Conservation (phyloP, 2,113 vertebrate species). For the Thamnophis sirtalis region DNA sequence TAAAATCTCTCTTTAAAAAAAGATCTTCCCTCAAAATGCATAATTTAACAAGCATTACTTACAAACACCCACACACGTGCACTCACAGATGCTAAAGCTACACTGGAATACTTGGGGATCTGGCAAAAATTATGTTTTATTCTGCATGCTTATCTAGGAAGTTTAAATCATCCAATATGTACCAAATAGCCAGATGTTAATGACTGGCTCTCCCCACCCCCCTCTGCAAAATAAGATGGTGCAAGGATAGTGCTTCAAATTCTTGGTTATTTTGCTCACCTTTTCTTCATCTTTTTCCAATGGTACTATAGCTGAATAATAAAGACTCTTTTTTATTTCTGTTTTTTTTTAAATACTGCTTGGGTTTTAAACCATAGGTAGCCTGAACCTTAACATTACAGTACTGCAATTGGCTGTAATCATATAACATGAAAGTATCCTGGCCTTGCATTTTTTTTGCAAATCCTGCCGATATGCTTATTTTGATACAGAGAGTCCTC, state of each 20-base stretch:
- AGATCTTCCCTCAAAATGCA: neutral
- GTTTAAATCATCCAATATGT: neutral
- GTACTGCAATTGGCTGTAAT: neutral
- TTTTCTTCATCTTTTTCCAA: neutral
- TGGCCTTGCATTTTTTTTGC: neutral
- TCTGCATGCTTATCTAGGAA: neutral
- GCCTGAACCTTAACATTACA: neutral
- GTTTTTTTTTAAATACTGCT: neutral
- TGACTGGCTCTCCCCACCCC: neutral
- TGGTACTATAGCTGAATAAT: neutral
- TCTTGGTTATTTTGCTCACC: neutral
- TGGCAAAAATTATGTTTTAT: neutral
- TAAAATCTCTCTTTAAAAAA: neutral
- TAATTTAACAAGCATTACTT: neutral
- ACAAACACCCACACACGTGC: neutral
- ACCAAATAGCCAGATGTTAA: neutral
- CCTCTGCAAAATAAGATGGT: neutral
- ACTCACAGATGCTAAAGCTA: neutral
- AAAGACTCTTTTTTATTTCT: neutral
- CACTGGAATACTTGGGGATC: neutral
- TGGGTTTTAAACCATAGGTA: neutral
- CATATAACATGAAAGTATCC: neutral
- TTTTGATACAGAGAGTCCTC: neutral
- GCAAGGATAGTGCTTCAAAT: neutral
- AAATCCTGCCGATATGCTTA: neutral